A percentile compares a stretch with the other conserved stretches of the same genome.
Evolutionary conservation across 2,797 vertebrate genomes (phyloP).

Genomic region (Okamejei kenojei): DNA sequence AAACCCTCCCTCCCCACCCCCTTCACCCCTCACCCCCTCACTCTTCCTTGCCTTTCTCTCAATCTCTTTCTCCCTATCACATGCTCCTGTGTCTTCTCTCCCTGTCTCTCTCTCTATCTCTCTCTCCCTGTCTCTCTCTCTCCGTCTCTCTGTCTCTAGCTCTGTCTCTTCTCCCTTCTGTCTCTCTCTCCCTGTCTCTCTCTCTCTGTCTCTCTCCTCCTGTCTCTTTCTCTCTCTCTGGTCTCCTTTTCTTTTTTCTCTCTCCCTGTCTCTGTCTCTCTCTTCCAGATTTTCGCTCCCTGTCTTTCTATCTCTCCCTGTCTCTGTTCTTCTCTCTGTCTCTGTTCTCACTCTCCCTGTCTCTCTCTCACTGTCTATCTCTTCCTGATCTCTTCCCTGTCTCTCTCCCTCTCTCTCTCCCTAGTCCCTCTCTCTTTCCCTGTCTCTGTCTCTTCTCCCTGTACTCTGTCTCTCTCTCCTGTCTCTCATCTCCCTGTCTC

Average conservation of each 20-base stretch:
- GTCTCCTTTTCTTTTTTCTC: slow-evolving; percentile 41
- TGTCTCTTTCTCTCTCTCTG: not conserved
- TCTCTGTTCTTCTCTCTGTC: slow-evolving; percentile 39
- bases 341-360: not conserved
- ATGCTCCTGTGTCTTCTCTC: too few relatives aligned
- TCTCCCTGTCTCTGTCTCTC: not conserved
- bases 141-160: fast-evolving
- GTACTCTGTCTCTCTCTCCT: not conserved
- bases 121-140: fast-evolving
- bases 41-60: too few relatives aligned
- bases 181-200: slow-evolving; percentile 40
- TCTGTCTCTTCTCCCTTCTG: not conserved
- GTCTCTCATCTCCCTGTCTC: not conserved
- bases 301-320: fast-evolving
- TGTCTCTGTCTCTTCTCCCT: slow-evolving; percentile 40
- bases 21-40: too few relatives aligned
- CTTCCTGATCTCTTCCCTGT: too few relatives aligned
- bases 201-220: too few relatives aligned
- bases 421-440: not conserved
- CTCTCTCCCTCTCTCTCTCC: not conserved
- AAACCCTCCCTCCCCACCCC: not conserved
- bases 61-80: fast-evolving
- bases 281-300: too few relatives aligned
- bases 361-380: too few relatives aligned
- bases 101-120: too few relatives aligned